Percentiles rank a stretch among this genome's conserved stretches.
Evolutionary conservation across 2,888 invertebrate species (phyloP).

Genomic region (Azorinus chamasolen): DNA sequence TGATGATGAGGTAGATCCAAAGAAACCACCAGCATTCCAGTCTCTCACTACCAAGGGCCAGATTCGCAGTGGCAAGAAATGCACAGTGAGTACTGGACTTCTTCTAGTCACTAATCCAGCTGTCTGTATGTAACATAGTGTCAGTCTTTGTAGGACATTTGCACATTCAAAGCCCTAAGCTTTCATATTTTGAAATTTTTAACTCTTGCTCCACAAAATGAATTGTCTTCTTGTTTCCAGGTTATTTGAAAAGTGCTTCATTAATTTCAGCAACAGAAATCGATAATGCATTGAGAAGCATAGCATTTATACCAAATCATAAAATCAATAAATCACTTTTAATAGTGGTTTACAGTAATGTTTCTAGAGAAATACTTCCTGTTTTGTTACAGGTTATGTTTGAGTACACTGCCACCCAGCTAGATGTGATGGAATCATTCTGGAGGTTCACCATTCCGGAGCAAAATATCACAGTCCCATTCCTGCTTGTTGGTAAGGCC

Average conservation of each 20-base stretch:
- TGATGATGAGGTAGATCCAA: constrained; percentile 87
- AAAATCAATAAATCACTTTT: too few relatives aligned
- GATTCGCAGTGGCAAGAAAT: constrained; percentile 88
- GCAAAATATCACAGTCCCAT: constrained; percentile 88
- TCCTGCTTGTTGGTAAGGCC: constrained; percentile 90
- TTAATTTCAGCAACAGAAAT: too few relatives aligned
- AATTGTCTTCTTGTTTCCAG: too few relatives aligned
- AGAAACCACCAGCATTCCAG: constrained; percentile 87
- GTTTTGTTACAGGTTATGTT: constrained; percentile 87
- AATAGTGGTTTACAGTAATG: too few relatives aligned
- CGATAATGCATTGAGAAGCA: too few relatives aligned
- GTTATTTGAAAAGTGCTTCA: too few relatives aligned
- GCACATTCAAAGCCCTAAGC: too few relatives aligned
- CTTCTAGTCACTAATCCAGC: background rate
- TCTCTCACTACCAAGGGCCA: constrained; percentile 89
- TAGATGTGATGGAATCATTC: constrained; percentile 90
- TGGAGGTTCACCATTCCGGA: constrained; percentile 90
- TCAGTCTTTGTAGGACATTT: background rate
- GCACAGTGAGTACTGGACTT: constrained; percentile 64
- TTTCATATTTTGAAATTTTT: too few relatives aligned
- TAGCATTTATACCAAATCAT: too few relatives aligned
- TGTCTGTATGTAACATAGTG: background rate
- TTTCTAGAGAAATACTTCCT: too few relatives aligned
- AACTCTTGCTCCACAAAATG: too few relatives aligned
- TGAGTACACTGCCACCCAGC: constrained; percentile 89